Evolutionary conservation across 2,797 vertebrate species (phyloP).

Genomic region (Galagoides demidoff): DNA sequence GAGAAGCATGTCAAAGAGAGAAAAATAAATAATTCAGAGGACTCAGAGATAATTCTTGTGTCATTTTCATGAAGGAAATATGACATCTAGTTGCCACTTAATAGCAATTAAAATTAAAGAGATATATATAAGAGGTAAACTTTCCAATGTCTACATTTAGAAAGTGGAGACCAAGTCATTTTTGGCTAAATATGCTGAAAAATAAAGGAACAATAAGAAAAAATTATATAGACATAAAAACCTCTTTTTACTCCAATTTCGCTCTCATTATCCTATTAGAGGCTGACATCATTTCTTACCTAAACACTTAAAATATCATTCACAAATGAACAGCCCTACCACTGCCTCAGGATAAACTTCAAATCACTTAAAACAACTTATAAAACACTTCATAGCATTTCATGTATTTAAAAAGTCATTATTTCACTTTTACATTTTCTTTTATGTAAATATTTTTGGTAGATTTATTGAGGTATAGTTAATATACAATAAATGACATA

Average conservation of each 20-base stretch:
- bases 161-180: background rate
- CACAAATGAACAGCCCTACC: background rate
- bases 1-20: background rate
- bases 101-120: background rate
- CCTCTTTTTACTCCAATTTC: background rate
- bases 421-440: background rate
- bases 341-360: background rate
- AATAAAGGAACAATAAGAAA: background rate
- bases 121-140: background rate
- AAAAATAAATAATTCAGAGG: constrained; percentile 3
- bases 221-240: background rate
- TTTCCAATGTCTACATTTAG: background rate
- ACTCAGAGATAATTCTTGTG: background rate
- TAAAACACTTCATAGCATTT: background rate
- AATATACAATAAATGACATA: background rate
- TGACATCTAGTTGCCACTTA: constrained; percentile 1
- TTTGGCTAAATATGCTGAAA: constrained; percentile 10
- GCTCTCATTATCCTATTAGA: background rate
- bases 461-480: background rate
- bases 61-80: background rate
- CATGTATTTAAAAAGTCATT: background rate
- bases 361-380: background rate
- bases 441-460: background rate
- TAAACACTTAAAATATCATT: background rate
- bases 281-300: background rate